Evolutionary conservation across 2,888 invertebrate species (phyloP), one percentile per base, ranked within the genome.

Genomic region (Cistogaster globosa): DNA sequence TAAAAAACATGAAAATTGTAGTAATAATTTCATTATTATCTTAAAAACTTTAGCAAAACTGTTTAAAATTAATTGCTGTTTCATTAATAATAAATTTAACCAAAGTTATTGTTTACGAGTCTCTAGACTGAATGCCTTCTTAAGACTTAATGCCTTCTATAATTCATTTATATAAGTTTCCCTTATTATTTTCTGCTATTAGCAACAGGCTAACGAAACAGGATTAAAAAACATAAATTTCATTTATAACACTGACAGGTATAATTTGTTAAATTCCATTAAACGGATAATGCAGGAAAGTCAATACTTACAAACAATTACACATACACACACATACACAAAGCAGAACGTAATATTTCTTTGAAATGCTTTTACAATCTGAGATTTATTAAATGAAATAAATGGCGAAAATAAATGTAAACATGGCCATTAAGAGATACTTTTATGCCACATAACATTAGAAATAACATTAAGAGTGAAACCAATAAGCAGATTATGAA

Each of bases 211-310:
- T 12, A 42, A 42, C 42, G 12, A 9, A 57, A 16, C 18, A 18
- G 14, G 5, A 55, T 65, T 20, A 45, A 55, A 53, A 22, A 20
- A 12, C 51, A 53, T 14, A 57, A n/a, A 53, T 62, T 69, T 68
- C 51, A 12, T 53, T 68, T 69, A 60, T 68, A 51, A 51, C 9
- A 14, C 48, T 58, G 22, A n/a, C 67, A 67, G 45, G 48, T 75
- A 45, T 55, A 65, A 55, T 65, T 65, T 63, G 32, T 45, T 36
- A 9, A 7, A 42, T 8, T 18, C 32, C n/a, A 38, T 58, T 18
- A 9, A 58, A 14, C 18, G 45, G 36, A 71, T 18, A 1, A n/a
- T 22, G 26, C 60, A 45, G n/a, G 8, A 58, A 18, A 58, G 48
- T 48, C 58, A 48, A 42, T 60, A 48, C 38, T 38, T 38, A 38